A percentile compares a stretch with the other conserved stretches of the same genome.
phyloP scores from a whole-genome alignment of 2,113 vertebrate species.

The Pachypanchax playfairii region DNA sequence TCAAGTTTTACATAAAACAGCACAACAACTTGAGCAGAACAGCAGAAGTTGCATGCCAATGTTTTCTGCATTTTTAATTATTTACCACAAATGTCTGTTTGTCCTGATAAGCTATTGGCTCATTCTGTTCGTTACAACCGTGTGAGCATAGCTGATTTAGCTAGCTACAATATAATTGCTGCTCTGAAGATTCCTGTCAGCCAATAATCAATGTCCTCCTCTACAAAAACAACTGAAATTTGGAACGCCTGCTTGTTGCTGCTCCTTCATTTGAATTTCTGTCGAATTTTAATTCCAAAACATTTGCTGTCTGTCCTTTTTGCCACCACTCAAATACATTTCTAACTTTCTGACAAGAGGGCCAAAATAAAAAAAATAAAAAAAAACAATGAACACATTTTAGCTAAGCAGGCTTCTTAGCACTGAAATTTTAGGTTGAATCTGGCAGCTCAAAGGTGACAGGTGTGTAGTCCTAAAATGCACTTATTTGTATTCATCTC shows the following conservation, averaged over 20 bases:
- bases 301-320: conserved; percentile 13
- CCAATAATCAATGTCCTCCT: conserved; percentile 36
- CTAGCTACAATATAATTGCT: conserved; percentile 36
- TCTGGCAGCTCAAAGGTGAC: conserved; percentile 69
- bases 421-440: conserved; percentile 47
- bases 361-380: conserved; percentile 55
- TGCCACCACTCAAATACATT: conserved; percentile 14
- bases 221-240: conserved; percentile 36
- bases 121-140: conserved; percentile 41
- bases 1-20: conserved; percentile 47
- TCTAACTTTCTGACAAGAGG: conserved; percentile 35
- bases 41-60: conserved; percentile 43
- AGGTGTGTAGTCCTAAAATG: conserved; percentile 68
- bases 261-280: conserved; percentile 35
- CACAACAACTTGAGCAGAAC: conserved; percentile 55
- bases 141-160: conserved; percentile 46
- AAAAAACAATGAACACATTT: conserved; percentile 44
- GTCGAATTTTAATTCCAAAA: conserved; percentile 40
- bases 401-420: conserved; percentile 61
- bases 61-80: conserved; percentile 64
- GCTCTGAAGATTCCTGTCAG: conserved; percentile 36
- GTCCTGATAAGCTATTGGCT: conserved; percentile 62
- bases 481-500: conserved; percentile 73
- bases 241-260: conserved; percentile 19
- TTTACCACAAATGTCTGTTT: conserved; percentile 74